A percentile compares a stretch with the other conserved stretches of the same genome.
Evolutionary conservation across 2,797 vertebrate genomes (phyloP).

Genomic region (Acropternis orthonyx): DNA sequence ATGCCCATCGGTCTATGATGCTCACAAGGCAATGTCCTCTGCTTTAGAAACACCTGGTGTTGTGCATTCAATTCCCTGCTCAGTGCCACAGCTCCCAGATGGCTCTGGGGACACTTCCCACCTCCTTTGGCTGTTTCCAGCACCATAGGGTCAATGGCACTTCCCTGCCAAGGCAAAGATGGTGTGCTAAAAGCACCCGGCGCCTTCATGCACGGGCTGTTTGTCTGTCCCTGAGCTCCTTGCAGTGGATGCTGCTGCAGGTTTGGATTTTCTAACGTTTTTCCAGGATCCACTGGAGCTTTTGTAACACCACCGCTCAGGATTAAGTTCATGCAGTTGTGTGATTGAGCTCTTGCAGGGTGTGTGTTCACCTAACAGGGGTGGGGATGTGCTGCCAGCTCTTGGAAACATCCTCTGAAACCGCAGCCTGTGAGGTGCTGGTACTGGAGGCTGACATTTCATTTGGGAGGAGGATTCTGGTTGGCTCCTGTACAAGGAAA

Average conservation of each 20-base stretch:
- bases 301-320: not conserved
- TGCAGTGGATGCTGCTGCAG: accelerated
- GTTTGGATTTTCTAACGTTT: accelerated
- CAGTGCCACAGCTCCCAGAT: not conserved
- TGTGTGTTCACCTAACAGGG: not conserved
- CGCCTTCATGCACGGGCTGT: accelerated
- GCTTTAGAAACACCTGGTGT: not conserved
- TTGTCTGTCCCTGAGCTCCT: not conserved
- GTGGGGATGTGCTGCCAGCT: accelerated
- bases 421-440: not conserved
- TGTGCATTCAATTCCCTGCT: not conserved
- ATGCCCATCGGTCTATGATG: not conserved
- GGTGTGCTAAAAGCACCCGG: accelerated
- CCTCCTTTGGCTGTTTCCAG: not conserved
- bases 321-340: not conserved
- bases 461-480: not conserved
- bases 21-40: not conserved
- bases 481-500: not conserved
- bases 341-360: accelerated
- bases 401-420: not conserved
- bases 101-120: not conserved
- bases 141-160: not conserved
- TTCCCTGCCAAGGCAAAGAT: not conserved
- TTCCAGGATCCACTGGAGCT: not conserved
- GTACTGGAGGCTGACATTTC: not conserved